Base-by-base conservation (phyloP, 2,113 vertebrate species). In the Lagopus muta region DNA sequence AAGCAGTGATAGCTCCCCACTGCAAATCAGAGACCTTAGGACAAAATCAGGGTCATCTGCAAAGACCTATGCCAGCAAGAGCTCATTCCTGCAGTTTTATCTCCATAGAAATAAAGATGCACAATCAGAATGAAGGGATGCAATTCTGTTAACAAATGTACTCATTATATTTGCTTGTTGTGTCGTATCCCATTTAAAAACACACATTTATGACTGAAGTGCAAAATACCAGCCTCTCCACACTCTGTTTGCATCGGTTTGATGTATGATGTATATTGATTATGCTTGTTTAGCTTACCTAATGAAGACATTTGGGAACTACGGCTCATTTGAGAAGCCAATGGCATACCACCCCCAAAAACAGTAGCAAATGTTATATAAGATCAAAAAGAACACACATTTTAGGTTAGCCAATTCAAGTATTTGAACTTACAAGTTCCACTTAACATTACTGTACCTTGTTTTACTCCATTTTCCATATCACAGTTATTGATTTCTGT, bases 401-500 rank as follows among this genome's bases (percentile, higher is more conserved):
- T 52, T 36, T 57, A 84, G 61, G 19, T 32, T 57, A 1, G 3
- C 3, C n/a, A 27, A n/a, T 30, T 36, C 55, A 16, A 82, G 34
- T 34, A 42, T 54, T 88, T 84, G 38, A 79, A 72, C 17, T 87
- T 32, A 15, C 0, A 42, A 3, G 50, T 28, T 70, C 8, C 11
- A 11, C 10, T 60, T 20, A 80, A 64, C 11, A 30, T 11, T 4
- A 85, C 21, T 6, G 11, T 81, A 25, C 13, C 0, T 0, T 10
- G 7, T 27, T 83, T 82, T 73, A 92, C 54, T 25, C 4, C 6
- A 17, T 55, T 64, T 90, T 42, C 32, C 17, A 18, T 14, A 55
- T 2, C n/a, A 30, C 79, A 77, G 38, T 54, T 60, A 67, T 58
- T 1, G 3, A 8, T 57, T 86, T 82, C 48, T 36, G 21, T 25